Evolutionary conservation across 2,797 vertebrate species (phyloP).

Genomic region (Falco cherrug): DNA sequence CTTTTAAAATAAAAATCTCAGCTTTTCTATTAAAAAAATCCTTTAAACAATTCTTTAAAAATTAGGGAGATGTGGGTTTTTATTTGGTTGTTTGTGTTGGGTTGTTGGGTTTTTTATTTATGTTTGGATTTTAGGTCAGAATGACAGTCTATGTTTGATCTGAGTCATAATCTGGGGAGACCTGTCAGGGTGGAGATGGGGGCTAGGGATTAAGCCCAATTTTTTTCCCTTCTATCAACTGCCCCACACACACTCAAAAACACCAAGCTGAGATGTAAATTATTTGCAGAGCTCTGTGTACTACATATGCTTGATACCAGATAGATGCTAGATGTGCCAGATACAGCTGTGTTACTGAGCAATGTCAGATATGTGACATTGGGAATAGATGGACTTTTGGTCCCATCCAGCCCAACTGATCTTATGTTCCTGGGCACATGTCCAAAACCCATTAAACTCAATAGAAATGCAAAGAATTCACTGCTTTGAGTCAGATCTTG

Average conservation of each 20-base stretch:
- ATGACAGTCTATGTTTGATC: background rate
- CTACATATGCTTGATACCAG: background rate
- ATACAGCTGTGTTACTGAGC: background rate
- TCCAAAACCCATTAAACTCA: constrained; percentile 29
- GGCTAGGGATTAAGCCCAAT: background rate
- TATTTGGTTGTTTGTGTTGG: background rate
- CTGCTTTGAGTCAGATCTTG: constrained; percentile 7
- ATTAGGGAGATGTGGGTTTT: background rate
- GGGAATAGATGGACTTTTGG: constrained; percentile 37
- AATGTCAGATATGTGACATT: constrained; percentile 4
- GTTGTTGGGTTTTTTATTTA: background rate
- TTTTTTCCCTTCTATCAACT: background rate
- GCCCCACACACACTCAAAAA: background rate
- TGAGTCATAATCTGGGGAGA: background rate
- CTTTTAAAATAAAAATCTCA: background rate
- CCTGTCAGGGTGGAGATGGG: background rate
- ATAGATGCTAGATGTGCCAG: background rate
- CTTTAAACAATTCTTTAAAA: background rate
- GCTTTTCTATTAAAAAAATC: background rate
- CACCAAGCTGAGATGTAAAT: background rate
- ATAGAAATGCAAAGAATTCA: constrained; percentile 36
- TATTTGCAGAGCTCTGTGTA: background rate
- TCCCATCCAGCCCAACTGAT: constrained; percentile 14
- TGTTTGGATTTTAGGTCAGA: background rate
- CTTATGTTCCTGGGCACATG: constrained; percentile 11